Conservation (phyloP, 92 coral and sea anemone species). For the Desmophyllum pertusum region DNA sequence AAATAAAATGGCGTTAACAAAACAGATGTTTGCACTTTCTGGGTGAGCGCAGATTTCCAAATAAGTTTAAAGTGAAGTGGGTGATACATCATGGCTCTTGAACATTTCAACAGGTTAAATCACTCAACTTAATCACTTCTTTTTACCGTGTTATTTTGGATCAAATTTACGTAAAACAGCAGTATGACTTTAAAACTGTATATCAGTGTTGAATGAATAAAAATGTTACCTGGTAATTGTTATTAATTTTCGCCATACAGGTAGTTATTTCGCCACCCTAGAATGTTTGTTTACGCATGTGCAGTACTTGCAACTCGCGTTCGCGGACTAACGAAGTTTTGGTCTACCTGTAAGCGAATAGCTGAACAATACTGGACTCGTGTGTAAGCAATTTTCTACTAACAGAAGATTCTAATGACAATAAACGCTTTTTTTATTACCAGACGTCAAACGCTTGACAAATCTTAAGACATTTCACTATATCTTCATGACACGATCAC, state of each 20-base stretch:
- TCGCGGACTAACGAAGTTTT: too few relatives aligned
- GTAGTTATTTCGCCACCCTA: conserved; percentile 16
- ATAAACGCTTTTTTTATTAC: neutral
- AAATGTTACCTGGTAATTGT: neutral
- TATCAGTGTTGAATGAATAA: neutral
- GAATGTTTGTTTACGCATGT: neutral
- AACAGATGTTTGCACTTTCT: neutral
- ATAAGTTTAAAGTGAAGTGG: neutral
- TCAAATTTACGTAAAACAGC: neutral
- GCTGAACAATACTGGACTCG: neutral
- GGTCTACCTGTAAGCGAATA: neutral
- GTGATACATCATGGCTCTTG: neutral
- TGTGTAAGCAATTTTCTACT: neutral
- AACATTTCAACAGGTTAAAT: neutral
- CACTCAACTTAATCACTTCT: neutral
- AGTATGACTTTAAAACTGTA: neutral
- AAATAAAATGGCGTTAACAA: neutral
- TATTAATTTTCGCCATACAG: conserved; percentile 9
- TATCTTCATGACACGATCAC: neutral
- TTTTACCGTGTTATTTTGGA: neutral
- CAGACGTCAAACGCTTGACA: neutral
- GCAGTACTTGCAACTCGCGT: neutral
- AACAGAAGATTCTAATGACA: neutral
- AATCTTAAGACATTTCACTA: neutral
- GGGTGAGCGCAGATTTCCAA: conserved; percentile 16